phyloP scores from a whole-genome alignment of 2,797 vertebrate genomes.

The Pseudochaenichthys georgianus region DNA sequence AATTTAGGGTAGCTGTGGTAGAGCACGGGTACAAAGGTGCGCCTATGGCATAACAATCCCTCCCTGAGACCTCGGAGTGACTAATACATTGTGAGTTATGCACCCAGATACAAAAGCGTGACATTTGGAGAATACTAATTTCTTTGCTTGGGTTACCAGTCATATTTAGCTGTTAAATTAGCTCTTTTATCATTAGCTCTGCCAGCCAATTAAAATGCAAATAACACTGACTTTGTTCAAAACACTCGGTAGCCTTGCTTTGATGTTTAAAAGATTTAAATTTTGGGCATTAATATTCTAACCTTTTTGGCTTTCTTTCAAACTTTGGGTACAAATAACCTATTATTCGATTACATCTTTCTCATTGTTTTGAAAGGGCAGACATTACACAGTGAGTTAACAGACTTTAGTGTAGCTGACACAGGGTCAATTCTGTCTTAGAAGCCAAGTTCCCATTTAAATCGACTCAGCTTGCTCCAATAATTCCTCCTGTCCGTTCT shows the following conservation, averaged over 20 bases:
- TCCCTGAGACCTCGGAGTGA: constrained; percentile 30
- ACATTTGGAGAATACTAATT: constrained; percentile 65
- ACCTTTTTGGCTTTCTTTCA: constrained; percentile 28
- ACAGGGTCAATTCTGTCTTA: constrained; percentile 1
- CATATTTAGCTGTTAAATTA: constrained; percentile 57
- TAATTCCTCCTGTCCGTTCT: not conserved
- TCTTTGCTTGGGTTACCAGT: constrained; percentile 36
- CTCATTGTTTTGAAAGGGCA: constrained; percentile 36
- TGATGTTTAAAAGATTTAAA: constrained; percentile 35
- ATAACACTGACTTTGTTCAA: constrained; percentile 40
- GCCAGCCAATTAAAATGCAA: constrained; percentile 64
- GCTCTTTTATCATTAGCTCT: constrained; percentile 55
- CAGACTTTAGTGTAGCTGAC: constrained; percentile 19
- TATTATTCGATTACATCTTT: constrained; percentile 16
- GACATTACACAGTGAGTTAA: constrained; percentile 20
- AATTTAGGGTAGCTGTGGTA: constrained; percentile 26
- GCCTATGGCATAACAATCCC: constrained; percentile 25
- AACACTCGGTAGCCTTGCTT: constrained; percentile 30
- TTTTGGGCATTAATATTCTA: constrained; percentile 26
- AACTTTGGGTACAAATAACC: not conserved
- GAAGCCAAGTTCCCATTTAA: not conserved
- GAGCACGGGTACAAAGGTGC: constrained; percentile 41
- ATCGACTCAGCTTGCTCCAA: no score
- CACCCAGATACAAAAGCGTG: constrained; percentile 46
- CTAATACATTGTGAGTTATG: constrained; percentile 40